These are phyloP conservation scores for Phylloscopus trochiloides DNA, from an alignment of 2,113 vertebrate species.

Conservation along the genomic window DNA sequence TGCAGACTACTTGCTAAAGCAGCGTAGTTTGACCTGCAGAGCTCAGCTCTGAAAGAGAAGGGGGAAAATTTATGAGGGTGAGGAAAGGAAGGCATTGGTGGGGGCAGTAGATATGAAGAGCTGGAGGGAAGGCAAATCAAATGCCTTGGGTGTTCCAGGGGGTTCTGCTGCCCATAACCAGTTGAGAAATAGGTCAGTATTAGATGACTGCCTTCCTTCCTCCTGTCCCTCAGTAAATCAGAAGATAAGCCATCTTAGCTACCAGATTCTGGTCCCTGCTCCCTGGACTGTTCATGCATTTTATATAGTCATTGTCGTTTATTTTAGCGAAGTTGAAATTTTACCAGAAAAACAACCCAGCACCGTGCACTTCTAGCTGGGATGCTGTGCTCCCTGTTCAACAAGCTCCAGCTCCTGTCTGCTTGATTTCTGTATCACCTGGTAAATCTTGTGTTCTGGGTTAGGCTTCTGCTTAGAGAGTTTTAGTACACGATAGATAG, in stretches of 20 bases:
- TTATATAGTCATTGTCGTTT: not conserved
- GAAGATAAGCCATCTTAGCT: not conserved
- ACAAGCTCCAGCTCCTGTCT: not conserved
- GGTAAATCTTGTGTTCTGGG: not conserved
- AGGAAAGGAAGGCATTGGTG: not conserved
- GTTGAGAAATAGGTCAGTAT: not conserved
- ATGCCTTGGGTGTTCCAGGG: not conserved
- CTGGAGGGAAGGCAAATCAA: not conserved
- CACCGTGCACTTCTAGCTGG: not conserved
- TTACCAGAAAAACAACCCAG: not conserved
- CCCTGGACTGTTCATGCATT: not conserved
- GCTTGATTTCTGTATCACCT: not conserved
- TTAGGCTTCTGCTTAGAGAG: not conserved
- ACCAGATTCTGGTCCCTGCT: not conserved
- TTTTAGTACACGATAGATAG: not conserved
- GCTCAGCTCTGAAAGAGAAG: not conserved
- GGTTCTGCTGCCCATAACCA: not conserved
- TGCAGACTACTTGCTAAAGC: not conserved
- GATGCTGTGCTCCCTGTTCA: not conserved
- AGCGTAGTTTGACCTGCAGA: not conserved
- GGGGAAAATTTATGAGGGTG: not conserved
- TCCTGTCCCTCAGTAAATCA: not conserved
- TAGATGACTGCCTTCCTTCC: not conserved
- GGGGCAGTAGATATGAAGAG: not conserved
- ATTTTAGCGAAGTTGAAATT: not conserved